Evolutionary conservation across 2,888 invertebrate genomes (phyloP).

Genomic region (Papilio protenor): DNA sequence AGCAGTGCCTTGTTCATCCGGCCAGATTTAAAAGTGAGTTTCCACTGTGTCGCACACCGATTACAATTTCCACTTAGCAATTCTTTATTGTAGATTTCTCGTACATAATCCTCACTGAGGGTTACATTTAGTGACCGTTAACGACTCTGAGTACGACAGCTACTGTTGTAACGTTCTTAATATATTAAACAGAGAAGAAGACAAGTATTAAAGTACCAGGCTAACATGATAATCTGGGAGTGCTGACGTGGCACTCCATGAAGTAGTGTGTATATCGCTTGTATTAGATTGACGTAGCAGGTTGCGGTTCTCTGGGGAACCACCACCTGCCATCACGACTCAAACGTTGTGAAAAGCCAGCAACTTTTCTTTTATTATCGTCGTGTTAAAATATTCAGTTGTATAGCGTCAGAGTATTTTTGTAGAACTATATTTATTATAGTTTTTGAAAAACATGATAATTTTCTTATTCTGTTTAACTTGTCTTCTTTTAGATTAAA

Average conservation of each 20-base stretch:
- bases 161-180: too few relatives aligned
- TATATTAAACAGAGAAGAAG: too few relatives aligned
- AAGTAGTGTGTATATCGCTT: conserved; percentile 50
- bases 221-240: conserved; percentile 47
- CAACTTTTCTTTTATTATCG: conserved; percentile 31
- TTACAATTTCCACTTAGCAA: too few relatives aligned
- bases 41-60: too few relatives aligned
- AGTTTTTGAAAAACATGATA: background rate
- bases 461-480: too few relatives aligned
- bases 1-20: too few relatives aligned
- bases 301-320: conserved; percentile 60
- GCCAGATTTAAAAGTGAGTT: too few relatives aligned
- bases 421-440: background rate
- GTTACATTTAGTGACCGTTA: too few relatives aligned
- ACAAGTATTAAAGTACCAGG: background rate
- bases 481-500: too few relatives aligned
- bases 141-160: too few relatives aligned
- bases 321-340: conserved; percentile 54
- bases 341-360: conserved; percentile 19
- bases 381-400: conserved; percentile 29
- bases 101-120: too few relatives aligned
- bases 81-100: too few relatives aligned
- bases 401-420: background rate
- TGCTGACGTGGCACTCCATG: conserved; percentile 46
- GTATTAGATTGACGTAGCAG: conserved; percentile 50